Conservation (phyloP, 64 coral and sea anemone genomes). For the Montipora sp. region DNA sequence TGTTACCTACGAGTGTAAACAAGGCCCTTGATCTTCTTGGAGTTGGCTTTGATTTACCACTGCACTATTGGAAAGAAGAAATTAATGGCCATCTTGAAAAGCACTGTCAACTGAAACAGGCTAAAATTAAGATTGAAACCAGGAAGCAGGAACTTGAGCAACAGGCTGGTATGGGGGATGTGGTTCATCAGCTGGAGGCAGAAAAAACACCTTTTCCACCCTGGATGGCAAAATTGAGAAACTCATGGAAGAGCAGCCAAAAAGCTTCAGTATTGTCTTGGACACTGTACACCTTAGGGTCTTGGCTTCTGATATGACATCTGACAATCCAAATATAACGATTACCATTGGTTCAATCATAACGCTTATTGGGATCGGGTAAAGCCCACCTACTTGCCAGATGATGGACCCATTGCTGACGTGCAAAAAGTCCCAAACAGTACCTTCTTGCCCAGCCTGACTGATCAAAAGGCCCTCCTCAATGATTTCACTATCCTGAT, state of each 20-base stretch:
- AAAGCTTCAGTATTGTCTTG: conserved; percentile 26
- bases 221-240: background rate
- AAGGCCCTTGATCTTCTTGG: conserved; percentile 41
- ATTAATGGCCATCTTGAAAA: background rate
- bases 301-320: conserved; percentile 48
- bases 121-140: background rate
- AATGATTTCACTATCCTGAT: background rate
- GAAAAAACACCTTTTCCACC: background rate
- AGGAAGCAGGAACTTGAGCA: conserved; percentile 33
- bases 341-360: conserved; percentile 65
- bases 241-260: background rate
- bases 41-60: conserved; percentile 2
- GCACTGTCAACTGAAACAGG: background rate
- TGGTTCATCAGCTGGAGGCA: background rate
- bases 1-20: conserved; percentile 62
- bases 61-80: background rate
- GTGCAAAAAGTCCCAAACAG: conserved; percentile 36
- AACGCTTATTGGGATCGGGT: conserved; percentile 42
- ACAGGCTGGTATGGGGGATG: background rate
- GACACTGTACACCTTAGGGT: conserved; percentile 45
- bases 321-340: conserved; percentile 62
- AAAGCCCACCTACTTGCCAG: background rate
- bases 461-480: background rate
- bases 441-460: background rate
- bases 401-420: conserved; percentile 40